These are phyloP conservation scores for Gibbula magus DNA, from an alignment of 2,888 invertebrate species.

Conservation along the genomic window DNA sequence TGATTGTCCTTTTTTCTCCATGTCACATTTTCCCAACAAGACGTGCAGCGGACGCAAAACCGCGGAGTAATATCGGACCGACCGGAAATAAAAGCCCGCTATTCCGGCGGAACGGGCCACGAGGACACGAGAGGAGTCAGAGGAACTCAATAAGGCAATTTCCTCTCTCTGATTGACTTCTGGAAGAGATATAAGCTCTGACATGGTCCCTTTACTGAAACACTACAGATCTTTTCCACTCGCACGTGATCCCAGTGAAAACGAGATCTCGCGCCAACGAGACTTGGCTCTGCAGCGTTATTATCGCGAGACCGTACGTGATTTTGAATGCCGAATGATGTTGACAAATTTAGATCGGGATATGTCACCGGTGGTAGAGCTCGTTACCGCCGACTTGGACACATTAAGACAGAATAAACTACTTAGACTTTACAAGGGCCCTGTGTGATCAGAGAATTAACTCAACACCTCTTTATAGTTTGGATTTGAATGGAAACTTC, in stretches of 20 bases:
- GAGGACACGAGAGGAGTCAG: slow-evolving; percentile 23
- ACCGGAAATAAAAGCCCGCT: slow-evolving; percentile 49
- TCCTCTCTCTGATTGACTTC: slow-evolving; percentile 46
- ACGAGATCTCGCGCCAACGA: slow-evolving; percentile 15
- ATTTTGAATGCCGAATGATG: slow-evolving; percentile 21
- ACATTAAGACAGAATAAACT: slow-evolving; percentile 23
- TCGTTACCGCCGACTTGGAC: slow-evolving; percentile 6
- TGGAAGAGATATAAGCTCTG: slow-evolving; percentile 5
- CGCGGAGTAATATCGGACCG: slow-evolving; percentile 26
- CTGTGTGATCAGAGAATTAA: neutral
- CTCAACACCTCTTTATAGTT: neutral
- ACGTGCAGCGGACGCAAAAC: slow-evolving; percentile 17
- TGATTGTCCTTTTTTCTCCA: slow-evolving; percentile 22
- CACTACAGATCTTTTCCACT: slow-evolving; percentile 1
- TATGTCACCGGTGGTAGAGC: neutral
- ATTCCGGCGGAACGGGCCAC: slow-evolving; percentile 45
- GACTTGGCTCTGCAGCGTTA: neutral
- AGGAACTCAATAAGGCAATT: slow-evolving; percentile 49
- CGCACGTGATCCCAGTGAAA: slow-evolving; percentile 15
- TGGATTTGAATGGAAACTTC: neutral
- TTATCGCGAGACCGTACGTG: slow-evolving; percentile 17
- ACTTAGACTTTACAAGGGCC: neutral
- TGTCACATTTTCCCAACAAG: slow-evolving; percentile 17
- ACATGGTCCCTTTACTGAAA: slow-evolving; percentile 13
- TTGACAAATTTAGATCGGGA: slow-evolving; percentile 9